These are phyloP conservation scores for Pomacea maculata DNA, from an alignment of 1,140 invertebrate genomes.

Conservation along the genomic window DNA sequence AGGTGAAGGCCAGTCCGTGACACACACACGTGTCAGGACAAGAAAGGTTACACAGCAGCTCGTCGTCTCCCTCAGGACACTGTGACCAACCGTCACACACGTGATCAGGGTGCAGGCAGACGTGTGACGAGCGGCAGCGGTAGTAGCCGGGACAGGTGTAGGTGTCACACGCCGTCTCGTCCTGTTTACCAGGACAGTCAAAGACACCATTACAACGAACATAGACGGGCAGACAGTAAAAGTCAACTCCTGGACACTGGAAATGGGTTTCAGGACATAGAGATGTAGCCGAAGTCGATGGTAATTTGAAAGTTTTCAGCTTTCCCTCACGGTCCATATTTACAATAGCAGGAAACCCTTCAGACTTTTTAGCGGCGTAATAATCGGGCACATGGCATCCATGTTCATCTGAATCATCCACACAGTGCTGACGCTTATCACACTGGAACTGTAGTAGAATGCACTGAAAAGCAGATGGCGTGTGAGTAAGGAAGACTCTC, in stretches of 20 bases:
- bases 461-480: too few species aligned
- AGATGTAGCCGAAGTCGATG: too few species aligned
- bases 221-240: constrained; percentile 20
- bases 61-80: constrained; percentile 28
- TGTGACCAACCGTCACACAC: constrained; percentile 24
- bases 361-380: background rate
- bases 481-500: too few species aligned
- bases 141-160: constrained; percentile 17
- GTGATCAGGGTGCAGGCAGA: constrained; percentile 21
- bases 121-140: constrained; percentile 11
- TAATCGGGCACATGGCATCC: too few species aligned
- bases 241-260: background rate
- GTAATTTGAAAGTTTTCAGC: background rate
- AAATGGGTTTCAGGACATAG: too few species aligned
- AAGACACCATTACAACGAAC: constrained; percentile 22
- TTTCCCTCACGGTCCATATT: constrained; percentile 11
- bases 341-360: background rate
- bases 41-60: constrained; percentile 24
- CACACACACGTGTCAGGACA: constrained; percentile 23
- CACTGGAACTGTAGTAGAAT: too few species aligned
- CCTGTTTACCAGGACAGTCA: constrained; percentile 27
- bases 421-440: background rate
- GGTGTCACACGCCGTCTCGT: constrained; percentile 18
- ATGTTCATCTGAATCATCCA: too few species aligned
- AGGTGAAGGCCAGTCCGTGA: constrained; percentile 20